Evolutionary conservation across 1,140 invertebrate genomes (phyloP).

Genomic region (Rhopalosiphum maidis): DNA sequence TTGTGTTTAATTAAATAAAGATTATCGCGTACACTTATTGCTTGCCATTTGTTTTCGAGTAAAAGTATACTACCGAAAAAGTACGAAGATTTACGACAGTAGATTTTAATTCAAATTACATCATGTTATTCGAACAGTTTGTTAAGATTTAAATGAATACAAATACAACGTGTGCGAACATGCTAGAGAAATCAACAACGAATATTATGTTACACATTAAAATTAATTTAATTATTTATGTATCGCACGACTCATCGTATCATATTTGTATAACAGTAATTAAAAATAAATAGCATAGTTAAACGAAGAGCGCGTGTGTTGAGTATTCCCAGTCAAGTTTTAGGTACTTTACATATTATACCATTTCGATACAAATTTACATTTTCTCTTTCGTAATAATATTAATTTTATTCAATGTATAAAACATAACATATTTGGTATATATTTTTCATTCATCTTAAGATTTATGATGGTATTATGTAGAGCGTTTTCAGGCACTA

Average conservation of each 20-base stretch:
- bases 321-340: not conserved
- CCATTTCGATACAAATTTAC: not conserved
- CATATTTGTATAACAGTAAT: not conserved
- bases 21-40: no score
- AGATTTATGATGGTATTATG: no score
- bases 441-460: no score
- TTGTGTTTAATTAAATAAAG: no score
- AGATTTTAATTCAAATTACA: not conserved
- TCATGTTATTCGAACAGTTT: not conserved
- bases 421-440: no score
- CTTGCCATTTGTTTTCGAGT: no score
- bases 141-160: not conserved
- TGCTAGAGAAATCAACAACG: not conserved
- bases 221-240: conserved; percentile 8
- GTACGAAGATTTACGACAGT: not conserved
- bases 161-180: not conserved
- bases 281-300: not conserved
- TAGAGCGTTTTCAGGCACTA: no score
- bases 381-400: no score
- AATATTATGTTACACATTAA: not conserved
- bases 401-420: no score
- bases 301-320: not conserved
- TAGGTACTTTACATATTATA: not conserved
- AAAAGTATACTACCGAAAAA: no score
- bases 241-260: not conserved